Evolutionary conservation across 30 jellyfish, hydroid and myxozoan species (phyloP).

Genomic region (Clytia hemisphaerica): DNA sequence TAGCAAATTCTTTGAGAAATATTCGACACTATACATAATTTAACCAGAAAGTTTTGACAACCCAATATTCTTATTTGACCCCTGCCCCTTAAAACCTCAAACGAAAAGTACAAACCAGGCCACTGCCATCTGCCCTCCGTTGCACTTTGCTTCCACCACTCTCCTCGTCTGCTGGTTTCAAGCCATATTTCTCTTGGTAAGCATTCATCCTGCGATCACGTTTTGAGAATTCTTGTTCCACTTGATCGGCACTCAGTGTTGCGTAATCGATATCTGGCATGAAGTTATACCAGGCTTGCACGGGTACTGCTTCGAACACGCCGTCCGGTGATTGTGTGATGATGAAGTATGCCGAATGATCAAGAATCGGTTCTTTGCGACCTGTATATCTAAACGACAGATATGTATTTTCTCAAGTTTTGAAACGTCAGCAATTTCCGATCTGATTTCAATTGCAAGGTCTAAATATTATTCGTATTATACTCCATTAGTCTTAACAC

Average conservation of each 20-base stretch:
- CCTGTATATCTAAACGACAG: conserved; percentile 54
- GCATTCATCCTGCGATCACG: conserved; percentile 70
- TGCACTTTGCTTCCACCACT: conserved; percentile 30
- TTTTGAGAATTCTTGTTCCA: conserved; percentile 77
- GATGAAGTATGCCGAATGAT: conserved; percentile 78
- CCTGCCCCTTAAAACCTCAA: neutral
- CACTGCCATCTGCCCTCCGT: conserved; percentile 52
- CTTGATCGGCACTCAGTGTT: conserved; percentile 79
- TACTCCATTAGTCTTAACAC: neutral
- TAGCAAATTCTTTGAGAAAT: too few species aligned
- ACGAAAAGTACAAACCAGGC: conserved; percentile 42
- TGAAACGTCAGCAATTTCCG: too few species aligned
- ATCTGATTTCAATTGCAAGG: neutral
- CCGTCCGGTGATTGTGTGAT: conserved; percentile 91
- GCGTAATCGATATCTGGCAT: conserved; percentile 67
- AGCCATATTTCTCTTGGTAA: conserved; percentile 52
- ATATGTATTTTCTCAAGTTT: too few species aligned
- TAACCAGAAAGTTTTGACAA: too few species aligned
- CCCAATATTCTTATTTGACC: neutral
- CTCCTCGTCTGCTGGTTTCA: conserved; percentile 50
- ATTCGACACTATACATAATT: too few species aligned
- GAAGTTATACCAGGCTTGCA: conserved; percentile 94
- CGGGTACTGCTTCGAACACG: conserved; percentile 91
- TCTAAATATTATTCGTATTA: neutral
- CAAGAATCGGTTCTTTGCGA: conserved; percentile 76